phyloP scores from a whole-genome alignment of 1,140 invertebrate genomes.

The Periplaneta americana region DNA sequence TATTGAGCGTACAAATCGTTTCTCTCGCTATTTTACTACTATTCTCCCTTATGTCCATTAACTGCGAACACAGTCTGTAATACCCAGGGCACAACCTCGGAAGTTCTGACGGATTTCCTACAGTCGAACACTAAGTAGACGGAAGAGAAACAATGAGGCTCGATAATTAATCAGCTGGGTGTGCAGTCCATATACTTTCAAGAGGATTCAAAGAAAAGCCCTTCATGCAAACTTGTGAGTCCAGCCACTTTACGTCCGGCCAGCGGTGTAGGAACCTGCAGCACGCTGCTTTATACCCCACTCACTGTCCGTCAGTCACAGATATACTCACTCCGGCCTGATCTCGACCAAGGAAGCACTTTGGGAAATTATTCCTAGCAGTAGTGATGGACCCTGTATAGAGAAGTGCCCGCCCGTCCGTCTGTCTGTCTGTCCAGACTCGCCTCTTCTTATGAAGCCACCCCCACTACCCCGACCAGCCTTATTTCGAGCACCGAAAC shows the following conservation, averaged over 20 bases:
- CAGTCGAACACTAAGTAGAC: not conserved
- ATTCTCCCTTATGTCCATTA: too few species aligned
- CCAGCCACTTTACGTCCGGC: not conserved
- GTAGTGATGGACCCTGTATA: not conserved
- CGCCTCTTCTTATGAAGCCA: not conserved
- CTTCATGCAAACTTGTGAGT: not conserved
- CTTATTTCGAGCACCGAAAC: not conserved
- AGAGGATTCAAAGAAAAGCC: not conserved
- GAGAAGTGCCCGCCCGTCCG: not conserved
- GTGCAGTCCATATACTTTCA: too few species aligned
- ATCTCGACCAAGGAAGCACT: slow-evolving; percentile 7
- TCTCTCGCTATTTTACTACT: too few species aligned
- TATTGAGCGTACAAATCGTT: too few species aligned
- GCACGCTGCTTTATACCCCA: not conserved
- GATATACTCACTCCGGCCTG: not conserved
- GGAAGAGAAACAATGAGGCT: not conserved
- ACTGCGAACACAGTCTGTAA: too few species aligned
- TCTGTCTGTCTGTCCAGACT: too few species aligned
- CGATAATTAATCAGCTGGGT: too few species aligned
- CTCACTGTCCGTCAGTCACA: not conserved
- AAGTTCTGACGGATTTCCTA: too few species aligned
- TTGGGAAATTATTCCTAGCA: slow-evolving; percentile 6
- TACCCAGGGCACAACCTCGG: too few species aligned
- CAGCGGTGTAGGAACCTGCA: not conserved
- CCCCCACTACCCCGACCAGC: too few species aligned